Percentiles rank a stretch among this genome's conserved stretches.
phyloP scores from a whole-genome alignment of 2,888 invertebrate species.

The Lasioglossum leucozonium region DNA sequence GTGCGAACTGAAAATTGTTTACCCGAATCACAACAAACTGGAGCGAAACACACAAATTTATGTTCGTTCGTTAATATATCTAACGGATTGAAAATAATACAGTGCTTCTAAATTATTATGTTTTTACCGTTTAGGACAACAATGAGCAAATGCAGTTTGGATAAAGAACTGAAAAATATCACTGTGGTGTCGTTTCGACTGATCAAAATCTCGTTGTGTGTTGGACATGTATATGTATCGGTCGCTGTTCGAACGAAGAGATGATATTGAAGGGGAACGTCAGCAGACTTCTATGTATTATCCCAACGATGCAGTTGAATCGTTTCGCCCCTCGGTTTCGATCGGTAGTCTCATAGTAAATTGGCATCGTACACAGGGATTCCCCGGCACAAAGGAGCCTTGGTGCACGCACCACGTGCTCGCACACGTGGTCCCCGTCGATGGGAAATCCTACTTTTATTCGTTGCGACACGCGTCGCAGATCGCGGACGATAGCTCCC shows the following conservation, averaged over 20 bases:
- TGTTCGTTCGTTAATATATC: background rate
- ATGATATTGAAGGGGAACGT: background rate
- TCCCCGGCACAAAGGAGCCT: conserved; percentile 23
- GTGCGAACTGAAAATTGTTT: too few relatives aligned
- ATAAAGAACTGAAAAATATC: background rate
- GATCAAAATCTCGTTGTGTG: background rate
- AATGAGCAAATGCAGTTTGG: too few relatives aligned
- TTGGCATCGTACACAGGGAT: conserved; percentile 22
- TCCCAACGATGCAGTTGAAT: background rate
- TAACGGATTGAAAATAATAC: background rate
- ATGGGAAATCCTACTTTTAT: conserved; percentile 42
- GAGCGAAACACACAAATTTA: background rate
- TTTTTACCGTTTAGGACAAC: too few relatives aligned
- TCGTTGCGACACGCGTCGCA: conserved; percentile 23
- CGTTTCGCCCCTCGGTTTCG: background rate
- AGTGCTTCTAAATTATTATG: background rate
- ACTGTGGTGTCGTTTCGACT: background rate
- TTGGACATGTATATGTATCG: background rate
- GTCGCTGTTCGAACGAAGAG: background rate
- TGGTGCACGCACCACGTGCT: conserved; percentile 44
- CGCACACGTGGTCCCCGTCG: conserved; percentile 58
- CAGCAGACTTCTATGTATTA: background rate
- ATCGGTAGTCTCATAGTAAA: background rate
- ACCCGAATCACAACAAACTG: background rate
- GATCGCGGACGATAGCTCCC: conserved; percentile 24